Conservation (phyloP, 2,113 vertebrate genomes). For the Megaceryle torquata region DNA sequence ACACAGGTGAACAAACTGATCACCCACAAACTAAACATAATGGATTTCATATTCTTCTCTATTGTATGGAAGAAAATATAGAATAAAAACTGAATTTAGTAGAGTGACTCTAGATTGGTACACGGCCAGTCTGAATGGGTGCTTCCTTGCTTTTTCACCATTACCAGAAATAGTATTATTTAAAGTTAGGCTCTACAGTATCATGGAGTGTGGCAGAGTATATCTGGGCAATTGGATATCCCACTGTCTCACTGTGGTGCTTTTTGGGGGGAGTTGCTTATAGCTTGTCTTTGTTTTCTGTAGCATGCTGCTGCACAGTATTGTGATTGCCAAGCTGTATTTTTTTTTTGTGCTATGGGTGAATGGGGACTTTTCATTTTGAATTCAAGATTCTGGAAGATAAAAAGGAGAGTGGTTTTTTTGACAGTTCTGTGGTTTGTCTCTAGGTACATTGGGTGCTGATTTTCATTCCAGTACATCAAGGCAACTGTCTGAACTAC, state of each 20-base stretch:
- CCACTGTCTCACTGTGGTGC: no score
- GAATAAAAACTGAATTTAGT: not conserved
- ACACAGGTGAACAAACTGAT: not conserved
- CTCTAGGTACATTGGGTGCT: conserved; percentile 39
- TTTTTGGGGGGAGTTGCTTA: not conserved
- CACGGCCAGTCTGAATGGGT: not conserved
- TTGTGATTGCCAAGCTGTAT: not conserved
- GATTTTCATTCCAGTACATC: conserved; percentile 67
- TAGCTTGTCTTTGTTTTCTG: not conserved
- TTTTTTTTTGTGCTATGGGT: conserved; percentile 23
- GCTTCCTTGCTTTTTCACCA: not conserved
- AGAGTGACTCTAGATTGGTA: not conserved
- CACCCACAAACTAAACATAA: not conserved
- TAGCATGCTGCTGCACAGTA: not conserved
- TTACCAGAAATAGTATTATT: not conserved
- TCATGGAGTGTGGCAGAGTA: not conserved
- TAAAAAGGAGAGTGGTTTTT: conserved; percentile 26
- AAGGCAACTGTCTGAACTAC: conserved; percentile 65
- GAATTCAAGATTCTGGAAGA: conserved; percentile 27
- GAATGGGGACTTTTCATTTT: conserved; percentile 30
- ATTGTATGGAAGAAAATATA: not conserved
- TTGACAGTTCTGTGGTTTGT: conserved; percentile 48
- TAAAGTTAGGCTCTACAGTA: not conserved
- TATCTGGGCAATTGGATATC: not conserved
- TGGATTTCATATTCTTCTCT: rapidly evolving